Base-by-base conservation (phyloP, 2,113 vertebrate genomes). In the Falco punctatus region DNA sequence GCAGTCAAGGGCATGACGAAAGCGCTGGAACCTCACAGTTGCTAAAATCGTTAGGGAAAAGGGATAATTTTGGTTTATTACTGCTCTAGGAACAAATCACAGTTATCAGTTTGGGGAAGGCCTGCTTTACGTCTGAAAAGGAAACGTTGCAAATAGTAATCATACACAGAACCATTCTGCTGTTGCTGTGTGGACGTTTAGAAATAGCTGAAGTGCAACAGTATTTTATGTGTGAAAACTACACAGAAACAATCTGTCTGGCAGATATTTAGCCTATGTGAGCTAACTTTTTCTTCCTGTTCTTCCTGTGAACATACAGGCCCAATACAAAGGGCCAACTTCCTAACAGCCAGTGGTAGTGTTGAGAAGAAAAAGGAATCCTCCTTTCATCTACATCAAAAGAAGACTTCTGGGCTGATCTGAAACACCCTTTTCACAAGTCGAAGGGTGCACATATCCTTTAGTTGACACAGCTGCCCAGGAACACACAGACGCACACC, bases 331-430 rank as follows among this genome's bases (percentile, higher is more conserved):
- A 92, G 64, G 30, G 48, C 10, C 44, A 92, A 40, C 52, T 27
- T 91, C 42, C 33, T 52, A 83, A 64, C n/a, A 86, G 65, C 19
- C 59, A 81, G 83, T 0, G 0, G 86, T 57, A 54, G 22, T 38
- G 10, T 3, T 65, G 33, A 85, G 84, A 95, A 89, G 14, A 86
- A 71, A 90, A 90, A 92, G 49, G 44, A 79, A 71, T 79, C 65
- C 21, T 93, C 27, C 55, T 94, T 94, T 89, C 69, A 92, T 79
- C 35, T 65, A 61, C 40, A 94, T 93, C 77, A 93, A 94, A 96
- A 75, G 67, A 66, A 61, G 73, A 28, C 49, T 57, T 79, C 65
- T 94, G 64, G 32, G 48, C 28, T 95, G 69, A 81, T 88, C 69
- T 86, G 44, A 89, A 87, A 81, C 32, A 33, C 51, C 35, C 30